A percentile compares a stretch with the other conserved stretches of the same genome.
These are phyloP conservation scores for Drosophila niveifrons DNA, from an alignment of 2,888 invertebrate species.

Conservation along the genomic window DNA sequence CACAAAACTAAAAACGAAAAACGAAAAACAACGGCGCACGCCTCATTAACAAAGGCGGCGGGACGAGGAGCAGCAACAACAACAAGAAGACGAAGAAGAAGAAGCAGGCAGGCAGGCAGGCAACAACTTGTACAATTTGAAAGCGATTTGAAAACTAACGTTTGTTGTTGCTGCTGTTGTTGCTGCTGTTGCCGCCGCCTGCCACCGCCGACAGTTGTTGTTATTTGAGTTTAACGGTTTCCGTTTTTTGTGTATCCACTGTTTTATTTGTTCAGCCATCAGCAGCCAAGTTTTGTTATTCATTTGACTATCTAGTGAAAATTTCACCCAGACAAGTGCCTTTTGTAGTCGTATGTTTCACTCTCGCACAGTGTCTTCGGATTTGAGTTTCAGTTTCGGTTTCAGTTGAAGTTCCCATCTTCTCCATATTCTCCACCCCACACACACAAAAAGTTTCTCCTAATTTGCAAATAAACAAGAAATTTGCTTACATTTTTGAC, in stretches of 20 bases:
- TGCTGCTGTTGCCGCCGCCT: too few relatives aligned
- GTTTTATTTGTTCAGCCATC: slow-evolving; percentile 69
- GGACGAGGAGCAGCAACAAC: slow-evolving; percentile 45
- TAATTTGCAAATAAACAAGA: slow-evolving; percentile 73
- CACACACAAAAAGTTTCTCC: slow-evolving; percentile 78
- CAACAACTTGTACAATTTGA: slow-evolving; percentile 66
- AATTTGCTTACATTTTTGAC: slow-evolving; percentile 28
- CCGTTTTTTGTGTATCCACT: slow-evolving; percentile 74
- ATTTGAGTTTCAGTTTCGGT: slow-evolving; percentile 45
- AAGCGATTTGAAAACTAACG: slow-evolving; percentile 69
- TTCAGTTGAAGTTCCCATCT: slow-evolving; percentile 70
- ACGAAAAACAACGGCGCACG: slow-evolving; percentile 64
- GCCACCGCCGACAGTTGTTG: slow-evolving; percentile 31
- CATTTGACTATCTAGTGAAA: slow-evolving; percentile 80
- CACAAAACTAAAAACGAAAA: too few relatives aligned
- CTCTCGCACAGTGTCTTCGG: neutral
- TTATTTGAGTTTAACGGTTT: slow-evolving; percentile 77
- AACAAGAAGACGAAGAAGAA: slow-evolving; percentile 3
- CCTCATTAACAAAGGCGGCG: slow-evolving; percentile 73
- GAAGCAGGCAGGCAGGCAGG: neutral
- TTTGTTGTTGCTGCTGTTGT: slow-evolving; percentile 46
- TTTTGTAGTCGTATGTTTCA: slow-evolving; percentile 43
- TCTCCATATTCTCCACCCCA: slow-evolving; percentile 45
- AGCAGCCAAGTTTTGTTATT: slow-evolving; percentile 58
- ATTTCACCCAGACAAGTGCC: slow-evolving; percentile 81